Conservation (phyloP, 1,140 invertebrate genomes). For the Pogonus chalceus region DNA sequence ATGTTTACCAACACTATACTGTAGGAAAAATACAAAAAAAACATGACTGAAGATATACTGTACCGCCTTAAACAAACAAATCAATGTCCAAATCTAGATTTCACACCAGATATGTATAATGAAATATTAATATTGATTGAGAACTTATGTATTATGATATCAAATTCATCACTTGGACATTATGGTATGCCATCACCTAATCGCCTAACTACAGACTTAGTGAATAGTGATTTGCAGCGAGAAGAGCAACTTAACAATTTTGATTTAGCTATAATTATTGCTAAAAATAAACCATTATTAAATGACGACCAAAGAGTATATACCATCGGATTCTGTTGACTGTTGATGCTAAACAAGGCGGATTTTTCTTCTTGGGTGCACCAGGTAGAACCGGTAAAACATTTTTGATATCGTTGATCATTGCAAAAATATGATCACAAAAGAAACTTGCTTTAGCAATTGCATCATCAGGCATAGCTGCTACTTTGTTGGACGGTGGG, state of each 20-base stretch:
- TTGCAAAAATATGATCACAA: slow-evolving; percentile 17
- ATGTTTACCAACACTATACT: slow-evolving; percentile 23
- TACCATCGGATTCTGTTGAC: not conserved
- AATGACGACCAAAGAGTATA: not conserved
- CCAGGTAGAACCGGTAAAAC: slow-evolving; percentile 26
- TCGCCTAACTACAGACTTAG: not conserved
- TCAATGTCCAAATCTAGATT: slow-evolving; percentile 15
- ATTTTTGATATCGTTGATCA: slow-evolving; percentile 21
- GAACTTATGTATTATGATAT: slow-evolving; percentile 23
- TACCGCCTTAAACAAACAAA: slow-evolving; percentile 8
- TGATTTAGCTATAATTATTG: not conserved
- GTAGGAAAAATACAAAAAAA: slow-evolving; percentile 31
- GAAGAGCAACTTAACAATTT: not conserved
- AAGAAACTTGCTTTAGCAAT: slow-evolving; percentile 29
- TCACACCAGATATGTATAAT: slow-evolving; percentile 25
- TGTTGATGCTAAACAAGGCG: not conserved
- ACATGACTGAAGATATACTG: slow-evolving; percentile 28
- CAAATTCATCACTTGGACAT: slow-evolving; percentile 14
- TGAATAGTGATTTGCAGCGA: not conserved
- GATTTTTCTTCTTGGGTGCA: not conserved
- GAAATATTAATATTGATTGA: slow-evolving; percentile 24
- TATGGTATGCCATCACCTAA: not conserved
- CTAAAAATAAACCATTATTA: not conserved
- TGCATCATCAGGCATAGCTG: slow-evolving; percentile 37
- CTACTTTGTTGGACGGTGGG: slow-evolving; percentile 34